Evolutionary conservation across 2,113 vertebrate species (phyloP).

Genomic region (Clinocottus analis): DNA sequence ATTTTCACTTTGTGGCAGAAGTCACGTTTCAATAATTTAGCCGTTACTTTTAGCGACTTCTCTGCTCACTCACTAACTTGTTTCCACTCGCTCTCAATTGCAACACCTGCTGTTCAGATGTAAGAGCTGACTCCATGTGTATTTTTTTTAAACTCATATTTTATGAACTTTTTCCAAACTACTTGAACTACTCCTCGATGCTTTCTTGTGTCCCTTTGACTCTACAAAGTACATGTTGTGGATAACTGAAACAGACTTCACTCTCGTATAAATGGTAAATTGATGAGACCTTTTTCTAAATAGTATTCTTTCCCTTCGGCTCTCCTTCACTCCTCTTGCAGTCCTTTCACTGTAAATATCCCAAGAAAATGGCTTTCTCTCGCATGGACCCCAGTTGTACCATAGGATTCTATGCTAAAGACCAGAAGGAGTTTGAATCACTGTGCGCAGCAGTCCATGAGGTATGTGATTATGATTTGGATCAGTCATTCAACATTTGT

Average conservation of each 20-base stretch:
- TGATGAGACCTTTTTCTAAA: background rate
- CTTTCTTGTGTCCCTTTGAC: background rate
- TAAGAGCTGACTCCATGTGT: background rate
- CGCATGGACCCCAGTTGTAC: conserved; percentile 96
- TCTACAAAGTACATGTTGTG: background rate
- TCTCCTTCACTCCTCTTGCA: conserved; percentile 48
- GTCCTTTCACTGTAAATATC: conserved; percentile 91
- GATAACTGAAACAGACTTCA: background rate
- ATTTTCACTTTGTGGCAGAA: too few species aligned
- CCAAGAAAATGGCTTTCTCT: conserved; percentile 88
- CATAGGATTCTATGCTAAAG: conserved; percentile 89
- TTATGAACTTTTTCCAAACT: background rate
- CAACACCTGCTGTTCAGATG: background rate
- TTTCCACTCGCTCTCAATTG: background rate
- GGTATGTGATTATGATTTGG: conserved; percentile 73
- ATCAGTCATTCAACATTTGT: background rate
- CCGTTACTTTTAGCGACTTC: too few species aligned
- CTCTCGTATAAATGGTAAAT: background rate
- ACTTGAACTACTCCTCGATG: background rate
- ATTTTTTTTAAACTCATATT: too few species aligned
- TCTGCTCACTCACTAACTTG: background rate
- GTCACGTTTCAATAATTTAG: too few species aligned
- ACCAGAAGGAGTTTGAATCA: conserved; percentile 83
- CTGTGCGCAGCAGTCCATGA: conserved; percentile 81
- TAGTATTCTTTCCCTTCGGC: background rate